Evolutionary conservation across 92 coral and sea anemone genomes (phyloP).

Genomic region (Paramuricea clavata): DNA sequence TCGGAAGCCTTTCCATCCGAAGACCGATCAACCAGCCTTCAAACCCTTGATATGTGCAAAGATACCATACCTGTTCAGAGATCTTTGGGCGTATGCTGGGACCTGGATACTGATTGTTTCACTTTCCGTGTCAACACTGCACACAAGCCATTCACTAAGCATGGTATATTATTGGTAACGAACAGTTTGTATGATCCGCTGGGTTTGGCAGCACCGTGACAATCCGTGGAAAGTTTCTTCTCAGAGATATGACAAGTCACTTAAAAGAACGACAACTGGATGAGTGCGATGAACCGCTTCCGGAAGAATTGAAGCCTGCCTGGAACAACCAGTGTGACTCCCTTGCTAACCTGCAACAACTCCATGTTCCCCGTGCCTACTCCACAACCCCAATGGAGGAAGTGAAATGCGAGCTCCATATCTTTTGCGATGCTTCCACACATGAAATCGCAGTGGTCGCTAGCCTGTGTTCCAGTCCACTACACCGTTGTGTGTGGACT

Average conservation of each 20-base stretch:
- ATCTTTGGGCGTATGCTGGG: constrained; percentile 74
- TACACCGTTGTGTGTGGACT: too few species aligned
- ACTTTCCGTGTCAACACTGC: constrained; percentile 53
- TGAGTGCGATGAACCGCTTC: constrained; percentile 42
- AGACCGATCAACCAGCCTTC: too few species aligned
- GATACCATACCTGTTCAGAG: too few species aligned
- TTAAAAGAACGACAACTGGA: constrained; percentile 54
- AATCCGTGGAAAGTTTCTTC: constrained; percentile 63
- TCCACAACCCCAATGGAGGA: neutral
- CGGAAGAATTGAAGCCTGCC: constrained; percentile 60
- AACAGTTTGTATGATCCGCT: constrained; percentile 69
- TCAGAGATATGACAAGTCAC: constrained; percentile 60
- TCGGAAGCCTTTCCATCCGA: too few species aligned
- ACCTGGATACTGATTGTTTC: constrained; percentile 54
- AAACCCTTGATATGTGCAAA: too few species aligned
- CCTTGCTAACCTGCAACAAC: constrained; percentile 42
- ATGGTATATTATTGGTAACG: constrained; percentile 63
- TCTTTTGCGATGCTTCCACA: constrained; percentile 64
- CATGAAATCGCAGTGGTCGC: constrained; percentile 60
- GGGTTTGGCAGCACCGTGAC: constrained; percentile 64
- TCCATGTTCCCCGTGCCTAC: constrained; percentile 59
- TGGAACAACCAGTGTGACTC: constrained; percentile 63
- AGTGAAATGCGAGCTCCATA: constrained; percentile 54
- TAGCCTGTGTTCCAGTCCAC: too few species aligned
- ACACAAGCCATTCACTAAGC: constrained; percentile 65